Evolutionary conservation across 2,888 invertebrate species (phyloP), one percentile per base, ranked within the genome.

Genomic region (Syrista parreyssii): DNA sequence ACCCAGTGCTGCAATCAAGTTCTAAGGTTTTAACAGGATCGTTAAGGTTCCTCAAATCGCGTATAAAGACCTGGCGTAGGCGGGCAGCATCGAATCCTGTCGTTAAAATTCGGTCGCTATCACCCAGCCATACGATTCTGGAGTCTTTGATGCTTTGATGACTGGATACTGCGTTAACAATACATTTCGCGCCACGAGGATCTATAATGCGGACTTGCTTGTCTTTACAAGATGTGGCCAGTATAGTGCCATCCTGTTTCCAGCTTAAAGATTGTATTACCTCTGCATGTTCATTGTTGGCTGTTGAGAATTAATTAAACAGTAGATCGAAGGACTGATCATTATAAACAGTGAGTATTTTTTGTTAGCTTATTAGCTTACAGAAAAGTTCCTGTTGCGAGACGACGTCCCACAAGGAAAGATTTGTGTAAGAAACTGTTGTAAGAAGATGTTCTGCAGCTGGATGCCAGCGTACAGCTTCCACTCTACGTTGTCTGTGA

Each of bases 141-240:
- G 98, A 98, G 88, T 98, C 98, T 91, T 97, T 98, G 82, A 97
- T 96, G 89, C 96, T 97, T 90, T 96, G 96, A 92, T 98, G 98
- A 86, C 97, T 97, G 85, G 95, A 94, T 0, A 95, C 94, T 6
- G 93, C 92, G 1, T 93, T 93, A 40, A 93, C 92, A 35, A 94
- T 93, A 79, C 87, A 90, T 80, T 86, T 86, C 4, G 89, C 77
- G 33, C 92, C 92, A 55, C 97, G 93, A 0, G 98, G 98, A 92
- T 98, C 98, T 84, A 97, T 93, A 68, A 98, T 94, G 76, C 98
- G 94, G 1, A 98, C 94, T 91, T 95, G 95, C 90, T 97, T 97
- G 91, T 99, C 99, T 91, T 98, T 98, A 91, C 97, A 97, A 0
- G 98, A 96, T 0, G 98, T 97, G 11, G 96, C 97, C 76, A 98